phyloP scores from a whole-genome alignment of 2,113 vertebrate species.

The Apaloderma vittatum region DNA sequence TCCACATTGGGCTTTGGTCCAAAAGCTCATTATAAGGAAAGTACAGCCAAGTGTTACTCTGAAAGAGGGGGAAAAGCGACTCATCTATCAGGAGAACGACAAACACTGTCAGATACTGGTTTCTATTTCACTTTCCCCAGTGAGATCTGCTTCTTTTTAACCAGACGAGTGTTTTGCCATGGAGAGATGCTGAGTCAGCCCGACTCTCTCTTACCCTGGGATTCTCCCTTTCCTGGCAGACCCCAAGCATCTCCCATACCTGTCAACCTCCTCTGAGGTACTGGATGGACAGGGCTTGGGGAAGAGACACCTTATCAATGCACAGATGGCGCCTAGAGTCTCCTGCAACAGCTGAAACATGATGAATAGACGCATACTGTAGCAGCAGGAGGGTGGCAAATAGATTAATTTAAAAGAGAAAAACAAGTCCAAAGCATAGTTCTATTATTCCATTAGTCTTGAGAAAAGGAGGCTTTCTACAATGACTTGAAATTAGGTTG shows the following conservation, averaged over 20 bases:
- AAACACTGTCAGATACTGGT: constrained; percentile 40
- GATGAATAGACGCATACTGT: background rate
- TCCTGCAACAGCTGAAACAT: background rate
- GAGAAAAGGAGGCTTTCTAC: background rate
- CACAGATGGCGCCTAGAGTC: background rate
- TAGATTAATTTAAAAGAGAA: background rate
- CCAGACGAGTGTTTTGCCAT: background rate
- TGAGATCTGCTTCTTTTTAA: constrained; percentile 2
- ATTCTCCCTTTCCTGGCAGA: background rate
- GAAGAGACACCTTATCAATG: background rate
- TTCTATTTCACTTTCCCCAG: constrained; percentile 52
- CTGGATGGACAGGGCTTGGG: background rate
- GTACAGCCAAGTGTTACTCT: constrained; percentile 46
- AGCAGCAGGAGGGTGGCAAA: background rate
- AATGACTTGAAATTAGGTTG: background rate
- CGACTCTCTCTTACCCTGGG: background rate
- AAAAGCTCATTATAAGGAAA: constrained; percentile 75
- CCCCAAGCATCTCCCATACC: background rate
- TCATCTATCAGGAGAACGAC: constrained; percentile 58
- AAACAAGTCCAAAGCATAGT: background rate
- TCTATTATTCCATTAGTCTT: background rate
- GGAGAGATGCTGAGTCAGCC: background rate
- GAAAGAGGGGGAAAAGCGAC: constrained; percentile 38
- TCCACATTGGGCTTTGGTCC: constrained; percentile 49
- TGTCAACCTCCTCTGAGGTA: background rate